Percentiles rank a stretch among this genome's conserved stretches.
phyloP scores from a whole-genome alignment of 2,797 vertebrate genomes.

The Ptychadena robeensis region DNA sequence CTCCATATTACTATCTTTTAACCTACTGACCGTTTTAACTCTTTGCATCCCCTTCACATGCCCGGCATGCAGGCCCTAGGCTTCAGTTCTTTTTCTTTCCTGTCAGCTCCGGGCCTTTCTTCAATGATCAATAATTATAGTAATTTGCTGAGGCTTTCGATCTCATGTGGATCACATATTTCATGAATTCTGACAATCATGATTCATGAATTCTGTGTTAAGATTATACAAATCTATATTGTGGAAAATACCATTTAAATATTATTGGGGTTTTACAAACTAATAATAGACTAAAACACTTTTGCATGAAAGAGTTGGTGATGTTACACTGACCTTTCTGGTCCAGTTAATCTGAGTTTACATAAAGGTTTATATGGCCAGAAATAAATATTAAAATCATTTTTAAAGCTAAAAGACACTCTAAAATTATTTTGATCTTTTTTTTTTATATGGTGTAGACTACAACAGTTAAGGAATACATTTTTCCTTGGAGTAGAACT shows the following conservation, averaged over 20 bases:
- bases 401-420: constrained; percentile 14
- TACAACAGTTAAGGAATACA: constrained; percentile 15
- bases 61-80: too few species aligned
- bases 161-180: neutral
- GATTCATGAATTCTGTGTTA: neutral
- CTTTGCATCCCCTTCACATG: too few species aligned
- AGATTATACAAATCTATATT: neutral
- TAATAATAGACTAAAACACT: too few species aligned
- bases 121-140: too few species aligned
- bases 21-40: too few species aligned
- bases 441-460: neutral
- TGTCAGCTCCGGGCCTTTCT: too few species aligned
- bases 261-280: too few species aligned
- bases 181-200: neutral
- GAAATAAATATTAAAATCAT: constrained; percentile 31
- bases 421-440: constrained; percentile 25
- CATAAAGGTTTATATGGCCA: constrained; percentile 34
- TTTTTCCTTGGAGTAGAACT: neutral
- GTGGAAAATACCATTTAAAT: neutral
- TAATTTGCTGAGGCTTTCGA: too few species aligned
- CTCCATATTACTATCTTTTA: too few species aligned
- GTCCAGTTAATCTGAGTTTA: constrained; percentile 36
- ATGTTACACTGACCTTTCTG: constrained; percentile 47
- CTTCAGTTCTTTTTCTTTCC: too few species aligned
- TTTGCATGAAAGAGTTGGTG: neutral